Evolutionary conservation across 1,140 invertebrate genomes (phyloP).

Genomic region (Laodelphax striatellus): DNA sequence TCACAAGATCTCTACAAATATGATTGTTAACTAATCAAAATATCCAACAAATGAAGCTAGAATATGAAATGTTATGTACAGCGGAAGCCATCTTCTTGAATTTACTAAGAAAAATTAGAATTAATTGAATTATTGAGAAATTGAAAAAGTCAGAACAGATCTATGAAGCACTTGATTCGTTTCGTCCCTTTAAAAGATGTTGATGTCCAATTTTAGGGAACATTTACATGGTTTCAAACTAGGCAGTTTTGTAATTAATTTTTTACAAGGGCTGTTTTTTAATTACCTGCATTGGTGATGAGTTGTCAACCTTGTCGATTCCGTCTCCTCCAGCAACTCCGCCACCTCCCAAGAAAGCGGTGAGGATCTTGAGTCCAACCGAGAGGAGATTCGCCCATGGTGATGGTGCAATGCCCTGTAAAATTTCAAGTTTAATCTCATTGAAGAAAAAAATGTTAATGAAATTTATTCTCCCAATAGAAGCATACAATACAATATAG

Average conservation of each 20-base stretch:
- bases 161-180: too few relatives aligned
- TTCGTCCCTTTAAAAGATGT: too few relatives aligned
- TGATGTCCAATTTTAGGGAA: too few relatives aligned
- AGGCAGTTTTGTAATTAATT: background rate
- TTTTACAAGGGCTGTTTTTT: background rate
- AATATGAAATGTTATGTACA: too few relatives aligned
- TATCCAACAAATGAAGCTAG: too few relatives aligned
- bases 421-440: background rate
- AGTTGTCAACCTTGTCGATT: slow-evolving; percentile 80
- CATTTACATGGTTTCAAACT: background rate
- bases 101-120: background rate
- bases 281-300: slow-evolving; percentile 70
- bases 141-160: too few relatives aligned
- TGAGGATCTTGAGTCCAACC: slow-evolving; percentile 66
- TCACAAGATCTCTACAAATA: too few relatives aligned
- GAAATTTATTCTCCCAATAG: too few relatives aligned
- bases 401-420: slow-evolving; percentile 45
- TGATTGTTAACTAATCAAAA: too few relatives aligned
- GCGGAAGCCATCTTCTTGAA: too few relatives aligned
- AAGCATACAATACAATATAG: too few relatives aligned
- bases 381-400: slow-evolving; percentile 79
- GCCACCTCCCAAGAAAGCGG: slow-evolving; percentile 62
- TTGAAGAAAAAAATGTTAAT: too few relatives aligned
- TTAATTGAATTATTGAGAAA: background rate
- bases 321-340: slow-evolving; percentile 55